Evolutionary conservation across 1,140 invertebrate genomes (phyloP).

Genomic region (Platorchestia sp.): DNA sequence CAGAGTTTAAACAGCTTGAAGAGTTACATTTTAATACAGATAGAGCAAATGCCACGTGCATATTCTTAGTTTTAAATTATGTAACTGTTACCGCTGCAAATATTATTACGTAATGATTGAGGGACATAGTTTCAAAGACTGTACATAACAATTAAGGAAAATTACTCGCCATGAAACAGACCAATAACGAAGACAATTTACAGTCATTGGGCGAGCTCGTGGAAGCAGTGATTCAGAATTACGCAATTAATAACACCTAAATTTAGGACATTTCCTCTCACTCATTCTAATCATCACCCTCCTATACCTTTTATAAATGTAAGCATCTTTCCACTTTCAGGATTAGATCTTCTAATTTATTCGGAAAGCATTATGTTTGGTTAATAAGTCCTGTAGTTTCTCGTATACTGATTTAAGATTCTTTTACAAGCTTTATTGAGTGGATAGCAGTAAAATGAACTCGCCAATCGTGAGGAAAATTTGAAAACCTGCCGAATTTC

Average conservation of each 20-base stretch:
- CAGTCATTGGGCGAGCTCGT: neutral
- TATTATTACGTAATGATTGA: neutral
- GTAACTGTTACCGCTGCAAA: neutral
- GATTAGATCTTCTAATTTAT: conserved; percentile 40
- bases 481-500: neutral
- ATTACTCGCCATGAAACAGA: neutral
- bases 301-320: neutral
- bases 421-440: neutral
- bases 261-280: neutral
- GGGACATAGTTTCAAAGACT: too few species aligned
- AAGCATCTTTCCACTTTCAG: neutral
- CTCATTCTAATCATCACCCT: neutral
- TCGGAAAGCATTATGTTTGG: neutral
- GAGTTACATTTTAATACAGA: neutral
- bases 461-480: neutral
- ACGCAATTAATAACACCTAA: neutral
- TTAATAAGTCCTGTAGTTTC: neutral
- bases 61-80: neutral
- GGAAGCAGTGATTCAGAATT: too few species aligned
- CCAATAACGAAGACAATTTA: neutral
- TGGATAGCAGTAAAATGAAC: neutral
- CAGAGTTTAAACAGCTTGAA: neutral
- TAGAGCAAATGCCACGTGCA: neutral
- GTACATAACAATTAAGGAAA: neutral
- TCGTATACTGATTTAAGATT: neutral